Base-by-base conservation (phyloP, 2,113 vertebrate genomes). In the Menura novaehollandiae region DNA sequence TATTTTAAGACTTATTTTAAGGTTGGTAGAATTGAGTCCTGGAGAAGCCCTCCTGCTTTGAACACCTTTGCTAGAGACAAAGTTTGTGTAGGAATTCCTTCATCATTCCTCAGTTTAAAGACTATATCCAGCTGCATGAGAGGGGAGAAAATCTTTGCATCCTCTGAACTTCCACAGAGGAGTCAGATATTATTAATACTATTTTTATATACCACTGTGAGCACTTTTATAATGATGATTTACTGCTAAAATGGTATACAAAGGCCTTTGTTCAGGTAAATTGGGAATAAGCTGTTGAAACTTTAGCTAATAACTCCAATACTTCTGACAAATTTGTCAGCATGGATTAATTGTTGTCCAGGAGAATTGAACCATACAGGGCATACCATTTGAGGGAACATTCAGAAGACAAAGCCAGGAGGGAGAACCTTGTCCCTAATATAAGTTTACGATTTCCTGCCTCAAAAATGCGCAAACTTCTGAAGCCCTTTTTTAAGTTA, bases 251-350 rank as follows among this genome's bases (percentile, higher is more conserved):
- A 84, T 67, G 51, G 71, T 69, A 89, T 51, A 64, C 62, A 52
- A 83, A 69, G 47, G 35, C 63, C 32, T 52, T 19, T 80, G 64
- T 93, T 94, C 30, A 58, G 53, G 52, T 89, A 95, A 89, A 72
- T 28, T 86, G 43, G 82, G 67, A 75, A 62, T 85, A 94, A 80
- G 37, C 77, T 87, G 87, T 82, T 93, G 79, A 96, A 91, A 96
- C 74, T 44, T 85, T 53, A 64, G 71, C 74, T 88, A 87, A 82
- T 97, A 96, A 85, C 55, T 95, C 33, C 72, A 84, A 51, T 66
- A 67, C 49, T 15, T 63, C 56, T 94, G 94, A 85, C 79, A 85
- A 89, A 91, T 67, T 95, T 83, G 46, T 63, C 79, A 85, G 21
- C 46, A 53, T 91, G 43, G 30, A 80, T 96, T 97, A 95, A 77